These are phyloP conservation scores for Leucoptera coffeella DNA, from an alignment of 2,888 invertebrate species.

Conservation along the genomic window DNA sequence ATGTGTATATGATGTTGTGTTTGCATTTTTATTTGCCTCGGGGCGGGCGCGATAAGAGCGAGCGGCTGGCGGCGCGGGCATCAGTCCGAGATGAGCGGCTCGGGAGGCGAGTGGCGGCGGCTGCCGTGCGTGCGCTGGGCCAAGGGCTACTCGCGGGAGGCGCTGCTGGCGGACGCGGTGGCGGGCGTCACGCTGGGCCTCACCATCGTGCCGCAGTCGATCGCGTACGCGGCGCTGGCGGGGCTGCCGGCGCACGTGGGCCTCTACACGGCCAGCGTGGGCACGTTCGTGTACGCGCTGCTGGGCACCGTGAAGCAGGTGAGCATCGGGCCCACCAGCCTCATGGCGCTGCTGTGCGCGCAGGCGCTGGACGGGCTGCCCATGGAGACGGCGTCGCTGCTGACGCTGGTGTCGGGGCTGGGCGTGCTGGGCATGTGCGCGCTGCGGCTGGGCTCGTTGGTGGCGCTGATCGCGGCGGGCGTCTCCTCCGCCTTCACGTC, in stretches of 20 bases:
- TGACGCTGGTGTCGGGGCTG: conserved; percentile 72
- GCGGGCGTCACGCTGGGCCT: conserved; percentile 86
- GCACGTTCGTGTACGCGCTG: conserved; percentile 79
- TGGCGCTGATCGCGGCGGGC: conserved; percentile 77
- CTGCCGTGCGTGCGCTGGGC: conserved; percentile 61
- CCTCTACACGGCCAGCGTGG: conserved; percentile 84
- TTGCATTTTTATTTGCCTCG: too few relatives aligned
- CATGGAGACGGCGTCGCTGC: conserved; percentile 65
- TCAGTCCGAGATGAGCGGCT: too few relatives aligned
- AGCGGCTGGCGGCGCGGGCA: conserved; percentile 6
- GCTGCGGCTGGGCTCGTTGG: conserved; percentile 74
- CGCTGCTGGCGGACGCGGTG: conserved; percentile 72
- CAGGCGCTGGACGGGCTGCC: conserved; percentile 66
- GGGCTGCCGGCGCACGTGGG: conserved; percentile 85
- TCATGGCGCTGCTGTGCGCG: conserved; percentile 82
- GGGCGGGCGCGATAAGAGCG: conserved; percentile 10
- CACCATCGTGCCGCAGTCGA: conserved; percentile 89
- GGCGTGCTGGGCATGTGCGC: conserved; percentile 76
- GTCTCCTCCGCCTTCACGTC: conserved; percentile 82
- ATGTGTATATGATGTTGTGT: too few relatives aligned
- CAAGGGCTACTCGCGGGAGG: conserved; percentile 59
- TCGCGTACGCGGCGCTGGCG: conserved; percentile 85
- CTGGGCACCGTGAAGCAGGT: conserved; percentile 86
- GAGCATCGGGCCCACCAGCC: conserved; percentile 87
- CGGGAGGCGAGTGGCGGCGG: conserved; percentile 13